Base-by-base conservation (phyloP, 2,113 vertebrate genomes). In the Aleadryas rufinucha region DNA sequence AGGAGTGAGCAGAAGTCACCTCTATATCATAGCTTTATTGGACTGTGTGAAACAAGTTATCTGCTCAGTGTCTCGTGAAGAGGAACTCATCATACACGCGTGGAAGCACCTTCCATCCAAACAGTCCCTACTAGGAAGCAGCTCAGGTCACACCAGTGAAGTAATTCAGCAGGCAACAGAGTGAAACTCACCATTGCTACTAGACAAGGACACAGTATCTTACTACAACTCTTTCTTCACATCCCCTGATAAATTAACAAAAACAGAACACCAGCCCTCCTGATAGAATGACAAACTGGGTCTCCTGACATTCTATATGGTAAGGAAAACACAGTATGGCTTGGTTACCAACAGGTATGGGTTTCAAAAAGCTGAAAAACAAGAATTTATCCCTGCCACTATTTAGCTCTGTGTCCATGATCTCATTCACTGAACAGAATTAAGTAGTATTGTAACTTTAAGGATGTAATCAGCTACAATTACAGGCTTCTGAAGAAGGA, bases 81-180 rank as follows among this genome's bases (percentile, higher is more conserved):
- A 69, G 5, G 11, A 81, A 53, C 14, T 47, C 6, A 2, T 5
- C 50, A 52, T 7, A 39, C 35, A 52, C 0, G 0, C 44, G 59
- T 10, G 33, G 35, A 76, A 68, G n/a, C 7, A 1, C n/a, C 44
- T 72, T 90, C 57, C 33, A 69, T 23, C n/a, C 65, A 49, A 91
- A 68, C 16, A 44, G 23, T 18, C 30, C 39, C 64, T 47, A 66
- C 15, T 11, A 37, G 11, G 66, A 76, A 70, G 52, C 4, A 9
- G 54, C 30, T 47, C 35, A 6, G 26, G n/a, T 42, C 7, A 0
- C 28, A 52, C 21, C 37, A 53, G 14, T 5, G 54, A 89, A 84
- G 30, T 0, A 2, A 37, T 42, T 72, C 37, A 30, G 31, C 28
- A 72, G 28, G 16, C 0, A 0, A 16, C 9, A 10, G 31, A 50